A percentile compares a stretch with the other conserved stretches of the same genome.
Evolutionary conservation across 2,888 invertebrate genomes (phyloP).

Genomic region (Rapana venosa): DNA sequence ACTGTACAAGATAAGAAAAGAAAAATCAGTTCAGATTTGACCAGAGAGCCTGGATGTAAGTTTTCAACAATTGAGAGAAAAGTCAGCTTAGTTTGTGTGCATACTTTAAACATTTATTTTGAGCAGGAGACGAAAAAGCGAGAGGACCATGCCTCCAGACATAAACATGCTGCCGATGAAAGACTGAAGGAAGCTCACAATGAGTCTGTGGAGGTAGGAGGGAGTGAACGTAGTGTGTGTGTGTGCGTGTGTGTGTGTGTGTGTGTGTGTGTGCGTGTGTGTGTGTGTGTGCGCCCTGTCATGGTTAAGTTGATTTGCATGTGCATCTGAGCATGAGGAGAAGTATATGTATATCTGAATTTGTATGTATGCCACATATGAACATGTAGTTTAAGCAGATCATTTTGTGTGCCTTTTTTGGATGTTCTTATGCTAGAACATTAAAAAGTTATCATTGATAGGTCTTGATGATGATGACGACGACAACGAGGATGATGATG

Average conservation of each 20-base stretch:
- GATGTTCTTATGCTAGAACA: too few relatives aligned
- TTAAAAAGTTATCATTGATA: too few relatives aligned
- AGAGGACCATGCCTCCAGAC: constrained; percentile 64
- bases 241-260: constrained; percentile 13
- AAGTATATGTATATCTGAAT: background rate
- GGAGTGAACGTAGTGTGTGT: background rate
- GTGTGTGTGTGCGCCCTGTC: background rate
- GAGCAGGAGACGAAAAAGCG: constrained; percentile 62
- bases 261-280: constrained; percentile 22
- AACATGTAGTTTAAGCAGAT: background rate
- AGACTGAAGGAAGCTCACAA: constrained; percentile 68
- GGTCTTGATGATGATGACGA: too few relatives aligned
- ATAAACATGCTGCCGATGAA: constrained; percentile 64
- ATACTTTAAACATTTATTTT: background rate
- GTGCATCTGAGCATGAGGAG: background rate
- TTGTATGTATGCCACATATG: background rate
- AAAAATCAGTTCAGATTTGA: too few relatives aligned
- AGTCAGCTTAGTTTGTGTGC: too few relatives aligned
- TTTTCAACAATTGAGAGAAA: too few relatives aligned
- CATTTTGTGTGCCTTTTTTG: too few relatives aligned
- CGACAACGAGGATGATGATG: too few relatives aligned
- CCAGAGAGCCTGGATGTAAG: too few relatives aligned
- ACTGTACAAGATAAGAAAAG: too few relatives aligned
- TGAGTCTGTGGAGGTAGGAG: constrained; percentile 69
- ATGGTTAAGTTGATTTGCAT: background rate